phyloP scores from a whole-genome alignment of 1,140 invertebrate species.

The Phthorimaea operculella region DNA sequence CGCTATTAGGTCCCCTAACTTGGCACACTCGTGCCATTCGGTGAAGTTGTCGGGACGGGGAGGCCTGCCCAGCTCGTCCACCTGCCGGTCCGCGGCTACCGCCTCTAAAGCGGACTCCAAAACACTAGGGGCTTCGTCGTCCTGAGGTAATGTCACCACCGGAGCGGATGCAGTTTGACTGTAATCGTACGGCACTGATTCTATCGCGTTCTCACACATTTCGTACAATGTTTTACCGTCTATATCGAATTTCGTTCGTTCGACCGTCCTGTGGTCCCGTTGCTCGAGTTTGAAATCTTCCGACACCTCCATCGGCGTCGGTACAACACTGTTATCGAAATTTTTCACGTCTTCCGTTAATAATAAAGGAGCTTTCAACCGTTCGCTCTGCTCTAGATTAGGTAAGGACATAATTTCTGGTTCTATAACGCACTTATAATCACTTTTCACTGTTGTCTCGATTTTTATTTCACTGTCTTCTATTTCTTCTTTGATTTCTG shows the following conservation, averaged over 20 bases:
- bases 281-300: conserved; percentile 27
- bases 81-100: conserved; percentile 13
- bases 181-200: conserved; percentile 24
- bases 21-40: conserved; percentile 84
- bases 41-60: conserved; percentile 68
- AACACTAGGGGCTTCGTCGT: conserved; percentile 15
- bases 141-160: conserved; percentile 24
- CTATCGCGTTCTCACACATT: conserved; percentile 13
- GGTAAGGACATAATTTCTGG: conserved; percentile 26
- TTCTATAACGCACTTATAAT: conserved; percentile 16
- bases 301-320: background rate
- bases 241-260: conserved; percentile 46
- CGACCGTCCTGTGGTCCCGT: conserved; percentile 41
- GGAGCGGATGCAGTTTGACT: conserved; percentile 28
- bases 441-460: conserved; percentile 5
- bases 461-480: conserved; percentile 3
- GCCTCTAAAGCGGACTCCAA: conserved; percentile 16
- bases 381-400: conserved; percentile 35
- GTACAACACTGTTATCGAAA: conserved; percentile 14
- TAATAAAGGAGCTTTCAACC: conserved; percentile 37
- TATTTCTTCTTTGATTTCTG: background rate
- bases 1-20: conserved; percentile 75
- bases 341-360: conserved; percentile 22
- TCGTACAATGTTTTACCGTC: conserved; percentile 21
- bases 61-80: conserved; percentile 42